Evolutionary conservation across 1,140 invertebrate species (phyloP).

Genomic region (Caenorhabditis briggsae): DNA sequence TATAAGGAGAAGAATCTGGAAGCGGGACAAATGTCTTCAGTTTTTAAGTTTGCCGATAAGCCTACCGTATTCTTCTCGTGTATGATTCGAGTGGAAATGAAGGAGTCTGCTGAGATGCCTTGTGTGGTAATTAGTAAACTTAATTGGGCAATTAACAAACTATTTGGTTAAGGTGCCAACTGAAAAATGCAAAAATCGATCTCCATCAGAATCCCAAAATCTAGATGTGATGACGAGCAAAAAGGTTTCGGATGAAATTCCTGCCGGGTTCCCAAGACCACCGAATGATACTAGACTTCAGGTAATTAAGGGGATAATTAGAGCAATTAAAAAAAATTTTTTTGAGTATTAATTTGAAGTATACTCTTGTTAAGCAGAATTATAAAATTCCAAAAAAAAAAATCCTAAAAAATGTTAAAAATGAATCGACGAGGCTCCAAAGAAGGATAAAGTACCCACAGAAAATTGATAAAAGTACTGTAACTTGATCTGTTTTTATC

Average conservation of each 20-base stretch:
- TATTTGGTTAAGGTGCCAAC: background rate
- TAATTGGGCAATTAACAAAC: background rate
- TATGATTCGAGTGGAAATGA: constrained; percentile 62
- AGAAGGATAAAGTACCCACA: too few relatives aligned
- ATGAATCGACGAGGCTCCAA: background rate
- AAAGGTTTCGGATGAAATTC: constrained; percentile 5
- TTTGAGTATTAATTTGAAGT: too few relatives aligned
- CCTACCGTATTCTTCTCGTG: constrained; percentile 66
- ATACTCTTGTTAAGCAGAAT: too few relatives aligned
- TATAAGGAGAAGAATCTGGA: constrained; percentile 49
- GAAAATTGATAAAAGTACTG: too few relatives aligned
- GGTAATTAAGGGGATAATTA: background rate
- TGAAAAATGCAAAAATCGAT: background rate
- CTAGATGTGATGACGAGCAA: background rate
- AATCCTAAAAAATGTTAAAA: background rate
- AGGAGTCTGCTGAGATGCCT: constrained; percentile 13
- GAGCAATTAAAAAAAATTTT: too few relatives aligned
- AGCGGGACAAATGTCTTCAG: constrained; percentile 57
- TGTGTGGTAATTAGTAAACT: constrained; percentile 54
- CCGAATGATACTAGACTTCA: background rate
- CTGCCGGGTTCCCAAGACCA: background rate
- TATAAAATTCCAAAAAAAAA: too few relatives aligned
- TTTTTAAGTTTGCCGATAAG: constrained; percentile 67
- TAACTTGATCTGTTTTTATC: too few relatives aligned
- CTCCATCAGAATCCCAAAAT: background rate